These are phyloP conservation scores for Trialeurodes vaporariorum DNA, from an alignment of 1,140 invertebrate genomes.

Conservation along the genomic window DNA sequence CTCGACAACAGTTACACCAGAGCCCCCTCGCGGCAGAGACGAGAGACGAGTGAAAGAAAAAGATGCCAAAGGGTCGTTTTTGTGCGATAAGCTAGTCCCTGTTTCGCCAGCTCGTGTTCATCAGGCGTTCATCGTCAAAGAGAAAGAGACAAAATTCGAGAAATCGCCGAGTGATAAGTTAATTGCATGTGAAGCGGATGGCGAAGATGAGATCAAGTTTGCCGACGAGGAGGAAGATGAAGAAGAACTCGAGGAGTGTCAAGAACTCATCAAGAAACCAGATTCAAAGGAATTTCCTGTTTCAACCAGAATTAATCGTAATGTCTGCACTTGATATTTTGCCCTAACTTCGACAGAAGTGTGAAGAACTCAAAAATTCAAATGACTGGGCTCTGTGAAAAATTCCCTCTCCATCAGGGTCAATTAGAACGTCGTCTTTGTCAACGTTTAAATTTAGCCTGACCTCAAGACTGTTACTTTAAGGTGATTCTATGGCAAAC, in stretches of 20 bases:
- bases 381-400: too few relatives aligned
- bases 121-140: conserved; percentile 22
- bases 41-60: conserved; percentile 13
- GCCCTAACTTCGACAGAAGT: too few relatives aligned
- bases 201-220: conserved; percentile 37
- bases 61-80: conserved; percentile 15
- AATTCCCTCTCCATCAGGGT: too few relatives aligned
- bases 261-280: background rate
- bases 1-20: conserved; percentile 26
- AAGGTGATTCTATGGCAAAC: too few relatives aligned
- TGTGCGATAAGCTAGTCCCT: conserved; percentile 21
- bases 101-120: conserved; percentile 30
- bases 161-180: conserved; percentile 28
- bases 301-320: too few relatives aligned
- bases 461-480: too few relatives aligned
- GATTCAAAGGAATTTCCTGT: background rate
- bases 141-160: conserved; percentile 33
- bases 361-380: too few relatives aligned
- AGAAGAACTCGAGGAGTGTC: background rate
- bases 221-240: conserved; percentile 40
- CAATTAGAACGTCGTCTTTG: too few relatives aligned
- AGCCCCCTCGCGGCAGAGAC: conserved; percentile 19
- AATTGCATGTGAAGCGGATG: conserved; percentile 35
- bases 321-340: too few relatives aligned
- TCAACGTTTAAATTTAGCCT: too few relatives aligned